A percentile compares a stretch with the other conserved stretches of the same genome.
These are phyloP conservation scores for Hypercompe scribonia DNA, from an alignment of 2,888 invertebrate genomes.

Conservation along the genomic window DNA sequence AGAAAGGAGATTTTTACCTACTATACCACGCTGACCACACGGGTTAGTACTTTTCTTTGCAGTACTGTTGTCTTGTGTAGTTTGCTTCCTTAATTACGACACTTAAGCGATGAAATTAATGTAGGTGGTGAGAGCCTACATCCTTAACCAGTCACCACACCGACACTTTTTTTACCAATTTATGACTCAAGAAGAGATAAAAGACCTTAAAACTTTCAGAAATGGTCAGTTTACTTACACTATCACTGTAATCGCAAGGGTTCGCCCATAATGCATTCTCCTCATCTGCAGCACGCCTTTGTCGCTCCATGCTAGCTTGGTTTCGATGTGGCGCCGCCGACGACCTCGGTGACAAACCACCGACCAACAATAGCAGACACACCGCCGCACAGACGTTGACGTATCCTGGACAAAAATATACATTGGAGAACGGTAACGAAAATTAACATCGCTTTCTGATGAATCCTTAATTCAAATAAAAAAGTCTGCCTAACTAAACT, in stretches of 20 bases:
- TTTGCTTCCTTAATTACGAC: too few species aligned
- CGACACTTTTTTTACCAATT: too few species aligned
- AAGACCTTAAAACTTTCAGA: background rate
- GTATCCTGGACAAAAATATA: slow-evolving; percentile 67
- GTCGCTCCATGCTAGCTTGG: slow-evolving; percentile 68
- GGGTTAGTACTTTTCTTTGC: too few species aligned
- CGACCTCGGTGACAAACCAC: slow-evolving; percentile 73
- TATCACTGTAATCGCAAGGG: slow-evolving; percentile 74
- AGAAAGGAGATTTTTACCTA: too few species aligned
- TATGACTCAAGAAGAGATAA: background rate
- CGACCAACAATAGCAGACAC: slow-evolving; percentile 77
- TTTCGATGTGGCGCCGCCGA: slow-evolving; percentile 75
- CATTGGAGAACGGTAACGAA: background rate
- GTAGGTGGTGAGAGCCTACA: too few species aligned
- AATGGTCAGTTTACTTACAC: slow-evolving; percentile 50
- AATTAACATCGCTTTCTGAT: background rate
- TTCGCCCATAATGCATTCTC: slow-evolving; percentile 75
- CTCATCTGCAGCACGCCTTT: slow-evolving; percentile 61
- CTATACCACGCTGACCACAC: background rate
- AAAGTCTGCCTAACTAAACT: too few species aligned
- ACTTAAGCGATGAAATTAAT: too few species aligned
- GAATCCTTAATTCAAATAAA: background rate
- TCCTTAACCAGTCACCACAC: too few species aligned
- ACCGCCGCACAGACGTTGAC: slow-evolving; percentile 84
- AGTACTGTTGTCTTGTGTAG: too few species aligned